Evolutionary conservation across 2,888 invertebrate genomes (phyloP).

Genomic region (Amaurobius ferox): DNA sequence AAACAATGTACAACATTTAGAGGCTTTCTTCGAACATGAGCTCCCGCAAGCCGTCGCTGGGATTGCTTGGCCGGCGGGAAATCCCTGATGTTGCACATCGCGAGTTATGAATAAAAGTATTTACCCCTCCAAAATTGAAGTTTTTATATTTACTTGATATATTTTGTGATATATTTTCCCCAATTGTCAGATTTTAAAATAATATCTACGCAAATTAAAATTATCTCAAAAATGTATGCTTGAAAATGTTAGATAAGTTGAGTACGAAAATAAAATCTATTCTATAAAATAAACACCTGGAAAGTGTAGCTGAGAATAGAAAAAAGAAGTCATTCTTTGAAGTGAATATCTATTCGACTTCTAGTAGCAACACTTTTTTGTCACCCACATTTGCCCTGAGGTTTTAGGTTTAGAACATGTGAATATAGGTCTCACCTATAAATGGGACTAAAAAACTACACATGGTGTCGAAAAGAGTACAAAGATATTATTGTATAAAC

Average conservation of each 20-base stretch:
- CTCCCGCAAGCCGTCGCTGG: too few species aligned
- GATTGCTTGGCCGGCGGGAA: too few species aligned
- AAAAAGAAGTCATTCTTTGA: constrained; percentile 17
- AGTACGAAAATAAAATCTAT: neutral
- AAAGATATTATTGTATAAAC: constrained; percentile 21
- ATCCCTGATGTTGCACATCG: too few species aligned
- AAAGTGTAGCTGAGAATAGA: neutral
- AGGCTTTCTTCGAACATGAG: too few species aligned
- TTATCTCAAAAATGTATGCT: neutral
- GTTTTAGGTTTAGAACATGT: constrained; percentile 41
- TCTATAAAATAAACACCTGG: neutral
- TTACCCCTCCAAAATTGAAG: too few species aligned
- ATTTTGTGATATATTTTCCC: too few species aligned
- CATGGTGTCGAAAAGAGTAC: constrained; percentile 19
- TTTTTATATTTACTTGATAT: too few species aligned
- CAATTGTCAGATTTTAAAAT: too few species aligned
- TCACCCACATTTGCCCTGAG: constrained; percentile 51
- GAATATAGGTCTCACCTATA: constrained; percentile 55
- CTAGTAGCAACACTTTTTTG: constrained; percentile 47
- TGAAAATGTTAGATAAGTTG: neutral
- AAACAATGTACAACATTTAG: too few species aligned
- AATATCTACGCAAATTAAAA: neutral
- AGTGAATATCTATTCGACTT: constrained; percentile 41
- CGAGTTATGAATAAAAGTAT: too few species aligned
- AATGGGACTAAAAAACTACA: constrained; percentile 22